Conservation (phyloP, 2,888 invertebrate genomes). For the Melanostoma mellinum region DNA sequence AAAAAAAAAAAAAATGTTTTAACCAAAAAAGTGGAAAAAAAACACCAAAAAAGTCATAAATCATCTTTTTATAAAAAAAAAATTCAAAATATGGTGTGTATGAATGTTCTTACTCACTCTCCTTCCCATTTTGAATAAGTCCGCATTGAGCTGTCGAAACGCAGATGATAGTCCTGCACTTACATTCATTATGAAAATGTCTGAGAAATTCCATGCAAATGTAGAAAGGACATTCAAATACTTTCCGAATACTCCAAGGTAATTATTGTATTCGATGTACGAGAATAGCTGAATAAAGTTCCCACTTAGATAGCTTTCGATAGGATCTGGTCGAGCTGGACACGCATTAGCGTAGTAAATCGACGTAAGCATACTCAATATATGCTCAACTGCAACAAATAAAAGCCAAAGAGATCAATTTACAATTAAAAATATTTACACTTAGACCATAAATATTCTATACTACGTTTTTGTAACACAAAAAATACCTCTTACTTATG, state of each 20-base stretch:
- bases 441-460: no score
- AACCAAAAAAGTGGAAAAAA: no score
- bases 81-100: no score
- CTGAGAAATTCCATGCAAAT: slow-evolving; percentile 89
- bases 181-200: slow-evolving; percentile 87
- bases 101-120: slow-evolving; percentile 77
- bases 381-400: slow-evolving; percentile 83
- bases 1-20: no score
- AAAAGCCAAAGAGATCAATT: not conserved
- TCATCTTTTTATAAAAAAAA: no score
- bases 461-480: no score
- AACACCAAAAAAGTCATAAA: no score
- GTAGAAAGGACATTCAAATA: slow-evolving; percentile 85
- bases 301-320: slow-evolving; percentile 77
- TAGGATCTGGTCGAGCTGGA: slow-evolving; percentile 76
- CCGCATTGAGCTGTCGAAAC: slow-evolving; percentile 85
- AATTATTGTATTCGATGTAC: slow-evolving; percentile 76
- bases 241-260: slow-evolving; percentile 78
- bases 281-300: slow-evolving; percentile 77
- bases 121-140: slow-evolving; percentile 81
- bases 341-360: slow-evolving; percentile 80
- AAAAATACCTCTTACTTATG: slow-evolving; percentile 74
- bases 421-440: no score
- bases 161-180: slow-evolving; percentile 87
- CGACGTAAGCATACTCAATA: slow-evolving; percentile 84